A percentile compares a stretch with the other conserved stretches of the same genome.
phyloP scores from a whole-genome alignment of 2,888 invertebrate species.

The Apotomis turbidana region DNA sequence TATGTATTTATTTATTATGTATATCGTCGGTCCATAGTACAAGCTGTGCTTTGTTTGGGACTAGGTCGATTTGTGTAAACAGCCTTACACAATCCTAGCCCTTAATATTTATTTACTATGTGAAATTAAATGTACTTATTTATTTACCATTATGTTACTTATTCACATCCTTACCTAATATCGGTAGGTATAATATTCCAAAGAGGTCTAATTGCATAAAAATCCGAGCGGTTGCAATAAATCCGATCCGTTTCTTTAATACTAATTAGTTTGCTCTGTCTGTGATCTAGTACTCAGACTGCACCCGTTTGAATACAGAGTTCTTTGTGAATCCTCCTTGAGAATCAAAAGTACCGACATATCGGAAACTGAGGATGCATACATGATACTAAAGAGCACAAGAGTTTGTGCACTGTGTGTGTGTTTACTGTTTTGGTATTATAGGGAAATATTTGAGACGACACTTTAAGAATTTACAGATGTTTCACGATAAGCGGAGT shows the following conservation, averaged over 20 bases:
- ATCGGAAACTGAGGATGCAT: conserved; percentile 1
- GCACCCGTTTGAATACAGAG: conserved; percentile 17
- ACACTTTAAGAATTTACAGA: neutral
- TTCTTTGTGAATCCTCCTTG: conserved; percentile 5
- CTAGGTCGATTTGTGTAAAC: too few relatives aligned
- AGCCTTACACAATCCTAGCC: too few relatives aligned
- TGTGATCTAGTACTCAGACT: conserved; percentile 2
- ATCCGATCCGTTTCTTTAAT: neutral
- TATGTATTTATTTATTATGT: too few relatives aligned
- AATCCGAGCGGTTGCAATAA: neutral
- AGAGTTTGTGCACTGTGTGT: neutral
- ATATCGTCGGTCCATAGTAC: too few relatives aligned
- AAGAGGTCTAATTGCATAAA: neutral
- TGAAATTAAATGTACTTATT: too few relatives aligned
- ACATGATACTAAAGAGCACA: conserved; percentile 10
- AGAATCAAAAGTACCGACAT: conserved; percentile 10
- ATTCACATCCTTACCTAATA: too few relatives aligned
- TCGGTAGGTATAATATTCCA: neutral
- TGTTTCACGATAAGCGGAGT: too few relatives aligned
- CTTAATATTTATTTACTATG: too few relatives aligned
- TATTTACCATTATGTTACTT: too few relatives aligned
- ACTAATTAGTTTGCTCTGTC: neutral
- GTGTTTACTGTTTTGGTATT: neutral
- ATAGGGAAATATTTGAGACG: conserved; percentile 6
- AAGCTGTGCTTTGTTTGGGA: too few relatives aligned